Percentiles rank a stretch among this genome's conserved stretches.
Evolutionary conservation across 2,113 vertebrate genomes (phyloP).

Genomic region (Chitala chitala): DNA sequence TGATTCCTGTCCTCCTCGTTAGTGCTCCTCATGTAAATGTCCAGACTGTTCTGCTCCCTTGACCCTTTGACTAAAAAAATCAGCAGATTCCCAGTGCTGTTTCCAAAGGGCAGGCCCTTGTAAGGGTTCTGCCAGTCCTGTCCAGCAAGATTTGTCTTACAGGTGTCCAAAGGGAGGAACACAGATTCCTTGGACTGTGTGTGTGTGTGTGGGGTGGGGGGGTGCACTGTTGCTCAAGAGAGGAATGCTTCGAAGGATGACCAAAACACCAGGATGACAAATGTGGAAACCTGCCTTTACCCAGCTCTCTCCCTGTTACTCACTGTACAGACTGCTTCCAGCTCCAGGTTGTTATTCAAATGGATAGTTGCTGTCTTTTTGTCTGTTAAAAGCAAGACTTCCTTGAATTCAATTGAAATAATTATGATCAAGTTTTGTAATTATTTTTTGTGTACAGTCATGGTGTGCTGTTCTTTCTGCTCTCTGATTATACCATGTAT

Average conservation of each 20-base stretch:
- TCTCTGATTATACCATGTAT: constrained; percentile 73
- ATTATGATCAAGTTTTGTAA: constrained; percentile 54
- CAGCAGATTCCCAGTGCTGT: no score
- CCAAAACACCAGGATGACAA: constrained; percentile 13
- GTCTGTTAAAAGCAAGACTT: constrained; percentile 39
- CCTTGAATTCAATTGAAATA: constrained; percentile 28
- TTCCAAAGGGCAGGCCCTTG: no score
- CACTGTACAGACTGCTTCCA: constrained; percentile 22
- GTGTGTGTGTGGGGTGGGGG: not conserved
- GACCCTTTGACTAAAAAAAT: no score
- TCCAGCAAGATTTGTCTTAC: no score
- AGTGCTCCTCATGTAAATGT: no score
- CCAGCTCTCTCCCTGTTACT: not conserved
- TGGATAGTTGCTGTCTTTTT: constrained; percentile 28
- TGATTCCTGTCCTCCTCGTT: no score
- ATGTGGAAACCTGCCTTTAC: constrained; percentile 18
- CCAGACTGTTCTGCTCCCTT: no score
- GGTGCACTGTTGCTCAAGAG: not conserved
- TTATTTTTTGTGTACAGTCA: constrained; percentile 67
- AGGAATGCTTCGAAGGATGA: constrained; percentile 12
- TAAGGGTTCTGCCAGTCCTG: no score
- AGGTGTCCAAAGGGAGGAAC: not conserved
- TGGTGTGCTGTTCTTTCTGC: constrained; percentile 52
- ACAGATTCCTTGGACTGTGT: not conserved
- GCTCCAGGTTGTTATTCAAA: constrained; percentile 27